These are phyloP conservation scores for Alentia gelatinosa DNA, from an alignment of 2,888 invertebrate species.

Conservation along the genomic window DNA sequence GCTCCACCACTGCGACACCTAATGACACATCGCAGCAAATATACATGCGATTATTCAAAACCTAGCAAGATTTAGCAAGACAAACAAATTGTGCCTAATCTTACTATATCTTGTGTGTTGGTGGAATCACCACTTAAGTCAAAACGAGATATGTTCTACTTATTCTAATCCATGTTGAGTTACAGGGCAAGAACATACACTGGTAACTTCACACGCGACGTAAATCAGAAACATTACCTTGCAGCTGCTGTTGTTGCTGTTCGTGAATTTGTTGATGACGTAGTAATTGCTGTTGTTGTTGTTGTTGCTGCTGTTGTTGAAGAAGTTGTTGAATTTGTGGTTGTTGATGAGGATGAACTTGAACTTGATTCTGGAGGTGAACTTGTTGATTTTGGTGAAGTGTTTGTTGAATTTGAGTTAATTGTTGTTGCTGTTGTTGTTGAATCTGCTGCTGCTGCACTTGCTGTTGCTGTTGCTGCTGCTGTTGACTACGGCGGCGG, in stretches of 20 bases:
- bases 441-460: background rate
- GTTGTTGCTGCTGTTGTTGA: background rate
- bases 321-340: background rate
- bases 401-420: background rate
- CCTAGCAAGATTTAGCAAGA: too few species aligned
- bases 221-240: background rate
- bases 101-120: too few species aligned
- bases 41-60: too few species aligned
- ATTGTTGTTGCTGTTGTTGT: background rate
- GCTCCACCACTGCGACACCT: too few species aligned
- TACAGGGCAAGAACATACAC: background rate
- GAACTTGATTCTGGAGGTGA: background rate
- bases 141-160: too few species aligned
- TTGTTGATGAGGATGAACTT: background rate
- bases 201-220: background rate
- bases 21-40: too few species aligned
- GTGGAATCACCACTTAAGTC: too few species aligned
- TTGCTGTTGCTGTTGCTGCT: constrained; percentile 5
- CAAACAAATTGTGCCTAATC: too few species aligned
- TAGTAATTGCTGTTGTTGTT: background rate
- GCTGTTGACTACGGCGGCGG: constrained; percentile 53
- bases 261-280: background rate
- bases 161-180: background rate
- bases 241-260: background rate
- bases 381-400: background rate